phyloP scores from a whole-genome alignment of 2,797 vertebrate species.

The Epinephelus awoara region DNA sequence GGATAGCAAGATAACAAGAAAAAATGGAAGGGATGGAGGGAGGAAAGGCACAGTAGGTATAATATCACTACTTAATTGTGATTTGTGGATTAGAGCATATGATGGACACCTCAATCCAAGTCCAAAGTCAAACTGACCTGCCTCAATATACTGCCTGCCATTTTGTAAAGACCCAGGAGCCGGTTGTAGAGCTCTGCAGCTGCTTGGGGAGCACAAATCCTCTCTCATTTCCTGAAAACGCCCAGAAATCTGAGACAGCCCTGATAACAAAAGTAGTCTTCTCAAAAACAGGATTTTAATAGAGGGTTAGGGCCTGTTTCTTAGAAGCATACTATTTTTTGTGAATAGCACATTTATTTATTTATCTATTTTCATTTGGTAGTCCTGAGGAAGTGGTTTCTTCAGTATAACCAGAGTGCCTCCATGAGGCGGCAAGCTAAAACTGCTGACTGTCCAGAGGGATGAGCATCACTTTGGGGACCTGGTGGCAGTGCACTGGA shows the following conservation, averaged over 20 bases:
- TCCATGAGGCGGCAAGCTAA: constrained; percentile 59
- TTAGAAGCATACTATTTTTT: constrained; percentile 71
- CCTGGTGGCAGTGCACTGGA: constrained; percentile 71
- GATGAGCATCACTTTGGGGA: constrained; percentile 77
- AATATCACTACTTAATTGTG: constrained; percentile 45
- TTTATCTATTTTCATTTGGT: constrained; percentile 40
- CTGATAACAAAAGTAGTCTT: constrained; percentile 81
- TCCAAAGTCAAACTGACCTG: constrained; percentile 48
- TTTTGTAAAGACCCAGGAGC: constrained; percentile 50
- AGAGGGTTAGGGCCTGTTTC: constrained; percentile 75
- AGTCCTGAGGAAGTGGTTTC: constrained; percentile 13
- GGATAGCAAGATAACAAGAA: constrained; percentile 1
- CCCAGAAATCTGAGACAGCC: constrained; percentile 75
- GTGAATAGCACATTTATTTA: constrained; percentile 64
- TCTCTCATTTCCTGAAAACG: constrained; percentile 79
- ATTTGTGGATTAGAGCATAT: constrained; percentile 44
- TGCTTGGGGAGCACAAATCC: constrained; percentile 57
- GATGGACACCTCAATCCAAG: constrained; percentile 53
- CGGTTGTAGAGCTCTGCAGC: constrained; percentile 53
- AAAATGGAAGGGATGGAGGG: neutral
- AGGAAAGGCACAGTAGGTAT: neutral
- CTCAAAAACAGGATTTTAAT: constrained; percentile 82
- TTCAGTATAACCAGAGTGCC: constrained; percentile 75
- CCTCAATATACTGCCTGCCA: constrained; percentile 53
- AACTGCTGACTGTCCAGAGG: constrained; percentile 61